Evolutionary conservation across 2,888 invertebrate genomes (phyloP), one percentile per base, ranked within the genome.

Genomic region (Drosophila eohydei): DNA sequence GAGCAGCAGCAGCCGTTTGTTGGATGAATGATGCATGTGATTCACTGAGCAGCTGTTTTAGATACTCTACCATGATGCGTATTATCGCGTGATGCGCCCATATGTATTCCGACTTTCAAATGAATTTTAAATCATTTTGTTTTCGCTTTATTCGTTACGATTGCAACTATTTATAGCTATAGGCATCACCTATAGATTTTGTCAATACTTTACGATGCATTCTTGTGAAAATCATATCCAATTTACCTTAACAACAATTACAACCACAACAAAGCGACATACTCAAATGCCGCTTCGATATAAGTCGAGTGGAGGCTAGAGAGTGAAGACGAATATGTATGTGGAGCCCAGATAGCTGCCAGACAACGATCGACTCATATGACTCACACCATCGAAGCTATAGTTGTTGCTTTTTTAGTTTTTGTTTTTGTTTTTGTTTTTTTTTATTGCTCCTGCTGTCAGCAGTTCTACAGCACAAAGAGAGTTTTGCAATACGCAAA

Each of bases 401-500:
- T 63, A 40, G n/a, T 48, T 62, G 56, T 71, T 67, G 34, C 70
- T 74, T 80, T 75, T 86, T 82, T 44, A 73, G 28, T 46, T 60
- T 16, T 7, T 44, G 56, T 34, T 58, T 54, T 41, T 63, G 65
- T 71, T 64, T 50, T 4, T 65, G 40, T 32, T 34, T 43, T 54
- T 43, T 54, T 48, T 54, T 71, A 60, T 58, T 44, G 34, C 41
- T 64, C 63, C 54, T 54, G 68, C 71, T 74, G 83, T 75, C 88
- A 85, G 88, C 83, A 75, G 64, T 72, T 86, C 67, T 57, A 70
- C 64, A 44, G 55, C 55, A 74, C 62, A 66, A 69, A 74, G 61
- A 71, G 71, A 71, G 63, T 83, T 86, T 86, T 77, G 89, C 74
- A 88, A 86, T 70, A 63, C 44, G 58, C 63, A 66, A 75, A 79